Base-by-base conservation (phyloP, 2,797 vertebrate genomes). In the Falco cherrug region DNA sequence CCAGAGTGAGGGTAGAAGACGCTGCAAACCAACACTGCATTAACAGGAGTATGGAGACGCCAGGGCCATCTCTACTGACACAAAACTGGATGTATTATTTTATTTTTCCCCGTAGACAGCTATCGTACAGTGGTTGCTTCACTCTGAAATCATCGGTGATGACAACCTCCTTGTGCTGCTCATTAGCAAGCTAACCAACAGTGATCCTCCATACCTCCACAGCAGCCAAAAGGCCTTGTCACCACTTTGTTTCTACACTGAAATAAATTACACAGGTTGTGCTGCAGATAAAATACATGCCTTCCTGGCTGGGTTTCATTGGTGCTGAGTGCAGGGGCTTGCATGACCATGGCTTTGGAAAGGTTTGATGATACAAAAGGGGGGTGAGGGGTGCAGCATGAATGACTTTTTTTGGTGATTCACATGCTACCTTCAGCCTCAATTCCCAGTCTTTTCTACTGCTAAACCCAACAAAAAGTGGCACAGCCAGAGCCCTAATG, bases 1-100 rank as follows among this genome's bases (percentile, higher is more conserved):
- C 29, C 39, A 35, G 20, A n/a, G 7, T 0, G 0, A 14, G 0
- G 1, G 71, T 17, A 78, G 48, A 60, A 7, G 3, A 22, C 3
- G 1, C 26, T 84, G 43, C 39, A 87, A 78, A 82, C 19, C 5
- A 5, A 0, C 53, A 1, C 37, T 61, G 75, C 37, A 5, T 39
- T 21, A 18, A 33, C 43, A 84, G 70, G 50, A 69, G 29, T 29
- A 2, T 2, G 15, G 41, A 91, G n/a, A 48, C 3, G 2, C 15
- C 11, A 13, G 45, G 35, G 10, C 61, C 9, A 4, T 51, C 43
- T 80, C 59, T 13, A 1, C 22, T n/a, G 47, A 45, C 54, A 56
- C 8, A 76, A 57, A 90, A 57, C 5, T 1, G 4, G 21, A 59
- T 15, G n/a, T 2, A 3, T 33, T 80, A 8, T 39, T 93, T 41